Percentiles rank a stretch among this genome's conserved stretches.
phyloP scores from a whole-genome alignment of 1,140 invertebrate species.

The Stenopsyche tienmushanensis region DNA sequence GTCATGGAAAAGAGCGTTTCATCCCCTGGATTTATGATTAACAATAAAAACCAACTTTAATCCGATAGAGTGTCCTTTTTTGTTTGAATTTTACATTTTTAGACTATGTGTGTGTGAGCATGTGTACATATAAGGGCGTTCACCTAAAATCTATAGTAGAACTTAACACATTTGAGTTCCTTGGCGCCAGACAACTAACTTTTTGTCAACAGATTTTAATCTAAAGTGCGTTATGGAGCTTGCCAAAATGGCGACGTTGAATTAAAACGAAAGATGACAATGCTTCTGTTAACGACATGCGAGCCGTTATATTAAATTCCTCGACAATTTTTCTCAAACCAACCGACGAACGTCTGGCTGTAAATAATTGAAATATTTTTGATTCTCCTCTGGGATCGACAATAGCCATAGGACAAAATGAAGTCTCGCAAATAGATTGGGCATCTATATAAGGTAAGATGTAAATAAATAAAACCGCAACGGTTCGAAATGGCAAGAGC shows the following conservation, averaged over 20 bases:
- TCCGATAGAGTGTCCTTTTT: too few relatives aligned
- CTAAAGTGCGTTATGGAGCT: conserved; percentile 17
- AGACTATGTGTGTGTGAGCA: too few relatives aligned
- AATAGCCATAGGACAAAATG: background rate
- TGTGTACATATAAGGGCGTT: background rate
- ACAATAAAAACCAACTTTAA: too few relatives aligned
- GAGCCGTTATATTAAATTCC: too few relatives aligned
- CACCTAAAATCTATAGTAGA: conserved; percentile 1
- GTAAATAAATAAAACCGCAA: background rate
- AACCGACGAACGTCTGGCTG: too few relatives aligned
- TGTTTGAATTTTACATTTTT: too few relatives aligned
- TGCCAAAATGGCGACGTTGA: conserved; percentile 18
- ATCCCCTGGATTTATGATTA: too few relatives aligned
- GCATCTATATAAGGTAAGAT: background rate
- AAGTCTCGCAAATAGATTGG: too few relatives aligned
- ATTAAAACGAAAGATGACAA: background rate
- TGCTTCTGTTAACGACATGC: background rate
- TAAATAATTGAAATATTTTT: background rate
- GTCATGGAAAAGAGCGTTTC: too few relatives aligned
- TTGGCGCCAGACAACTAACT: conserved; percentile 34
- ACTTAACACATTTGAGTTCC: conserved; percentile 13
- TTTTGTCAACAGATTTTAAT: conserved; percentile 38
- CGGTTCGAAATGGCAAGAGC: background rate
- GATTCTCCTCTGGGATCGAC: background rate
- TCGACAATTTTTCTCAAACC: too few relatives aligned